phyloP scores from a whole-genome alignment of 2,113 vertebrate genomes.

The Nettapus auritus region DNA sequence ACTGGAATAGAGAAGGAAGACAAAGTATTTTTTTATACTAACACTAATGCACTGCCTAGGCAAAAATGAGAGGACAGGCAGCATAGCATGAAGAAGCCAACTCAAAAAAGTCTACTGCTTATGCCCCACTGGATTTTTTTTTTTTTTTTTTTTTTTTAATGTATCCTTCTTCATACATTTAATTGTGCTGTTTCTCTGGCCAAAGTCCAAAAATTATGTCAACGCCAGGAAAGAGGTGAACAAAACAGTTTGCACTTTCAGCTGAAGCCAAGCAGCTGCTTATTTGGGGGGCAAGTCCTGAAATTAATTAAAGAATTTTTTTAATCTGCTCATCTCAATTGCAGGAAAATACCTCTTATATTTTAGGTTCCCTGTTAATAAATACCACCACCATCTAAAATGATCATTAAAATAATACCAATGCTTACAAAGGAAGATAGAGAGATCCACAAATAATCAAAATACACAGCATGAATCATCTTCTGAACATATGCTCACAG shows the following conservation, averaged over 20 bases:
- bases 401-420: neutral
- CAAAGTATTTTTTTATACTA: neutral
- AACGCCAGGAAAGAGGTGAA: constrained; percentile 27
- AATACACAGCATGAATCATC: neutral
- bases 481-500: neutral
- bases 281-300: neutral
- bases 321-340: neutral
- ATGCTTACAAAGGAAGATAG: constrained; percentile 12
- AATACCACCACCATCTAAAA: neutral
- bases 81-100: neutral
- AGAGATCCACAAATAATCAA: constrained; percentile 20
- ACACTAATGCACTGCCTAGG: neutral
- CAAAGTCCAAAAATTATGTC: neutral
- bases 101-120: neutral
- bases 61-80: neutral
- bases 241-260: constrained; percentile 12
- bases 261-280: constrained; percentile 15
- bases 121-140: neutral
- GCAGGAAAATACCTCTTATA: neutral
- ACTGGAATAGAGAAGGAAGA: neutral
- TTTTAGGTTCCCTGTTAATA: neutral
- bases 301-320: constrained; percentile 5
- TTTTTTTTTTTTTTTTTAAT: neutral
- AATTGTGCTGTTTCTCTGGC: neutral
- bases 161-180: neutral